Base-by-base conservation (phyloP, 1,140 invertebrate species). In the Delia radicum region DNA sequence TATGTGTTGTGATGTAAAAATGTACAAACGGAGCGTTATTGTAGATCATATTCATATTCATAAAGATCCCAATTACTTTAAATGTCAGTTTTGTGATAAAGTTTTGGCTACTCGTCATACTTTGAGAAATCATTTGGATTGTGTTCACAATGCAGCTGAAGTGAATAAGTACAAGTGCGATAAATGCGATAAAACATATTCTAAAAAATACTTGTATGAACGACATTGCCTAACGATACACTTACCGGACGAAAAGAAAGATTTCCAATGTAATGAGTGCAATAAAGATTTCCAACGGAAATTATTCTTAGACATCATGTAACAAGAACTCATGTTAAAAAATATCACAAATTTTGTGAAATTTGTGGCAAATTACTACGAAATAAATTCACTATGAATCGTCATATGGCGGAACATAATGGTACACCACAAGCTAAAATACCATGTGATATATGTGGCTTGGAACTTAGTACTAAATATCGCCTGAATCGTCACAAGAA, bases 221-320 rank as follows among this genome's bases (percentile, higher is more conserved):
- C 31, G 31, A 7, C 74, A 75, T 67, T 6, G 6, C 7, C n/a
- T 67, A 10, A 65, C 37, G 26, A n/a, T n/a, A n/a, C 75, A 76
- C 42, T 67, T 55, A 8, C 75, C 75, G 0, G 69, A 76, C 6
- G 48, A 62, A 10, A 3, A 72, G 10, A 24, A 21, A n/a, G 15
- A 67, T 31, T 67, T 76, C 31, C 46, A 73, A 2, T 76, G 69
- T n/a, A 61, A 28, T 1, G 18, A 72, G n/a, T 75, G 75, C 27
- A 55, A 73, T 2, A 76, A 76, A 61, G 74, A 72, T 76, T 76
- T 42, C 46, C 62, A 4, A 82, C 78, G 10, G 62, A 82, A 24
- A 81, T 83, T 7, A 73, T 74, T 0, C 81, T 82, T 79, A 77
- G 81, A 31, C 80, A 85, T 48, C 84, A 85, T 46, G 74, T 82